Conservation (phyloP, 2,797 vertebrate genomes). For the Sitta carolinensis region DNA sequence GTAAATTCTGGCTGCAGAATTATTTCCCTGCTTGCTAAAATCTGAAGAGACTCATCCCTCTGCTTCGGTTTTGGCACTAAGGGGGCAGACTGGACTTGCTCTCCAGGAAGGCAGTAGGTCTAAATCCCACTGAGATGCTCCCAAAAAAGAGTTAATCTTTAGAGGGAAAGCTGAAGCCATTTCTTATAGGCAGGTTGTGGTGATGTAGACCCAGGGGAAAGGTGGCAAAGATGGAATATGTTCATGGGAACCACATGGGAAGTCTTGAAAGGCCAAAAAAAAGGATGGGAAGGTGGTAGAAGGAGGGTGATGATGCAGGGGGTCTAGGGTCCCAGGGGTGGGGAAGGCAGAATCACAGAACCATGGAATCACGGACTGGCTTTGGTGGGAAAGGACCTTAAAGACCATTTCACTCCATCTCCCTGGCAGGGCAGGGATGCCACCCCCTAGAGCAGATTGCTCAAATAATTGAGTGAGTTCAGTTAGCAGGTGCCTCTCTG, state of each 20-base stretch:
- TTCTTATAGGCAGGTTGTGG: rapidly evolving
- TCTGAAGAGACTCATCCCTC: neutral
- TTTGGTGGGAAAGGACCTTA: neutral
- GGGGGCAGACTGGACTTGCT: neutral
- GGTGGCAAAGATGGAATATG: neutral
- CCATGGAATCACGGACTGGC: neutral
- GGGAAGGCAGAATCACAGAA: neutral
- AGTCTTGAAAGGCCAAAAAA: neutral
- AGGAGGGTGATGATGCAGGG: neutral
- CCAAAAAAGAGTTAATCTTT: neutral
- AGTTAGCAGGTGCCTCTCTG: no score
- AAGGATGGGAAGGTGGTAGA: neutral
- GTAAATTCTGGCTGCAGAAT: neutral
- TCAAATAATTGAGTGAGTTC: neutral
- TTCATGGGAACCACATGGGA: neutral
- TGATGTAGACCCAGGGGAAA: neutral
- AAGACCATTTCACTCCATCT: neutral
- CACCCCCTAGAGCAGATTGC: neutral
- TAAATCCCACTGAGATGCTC: neutral
- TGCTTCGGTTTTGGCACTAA: neutral
- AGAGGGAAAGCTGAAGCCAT: neutral
- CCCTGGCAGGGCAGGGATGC: neutral
- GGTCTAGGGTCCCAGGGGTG: no score
- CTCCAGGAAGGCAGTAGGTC: neutral
- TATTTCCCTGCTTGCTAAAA: neutral